Evolutionary conservation across 2,888 invertebrate species (phyloP), one percentile per base, ranked within the genome.

Genomic region (Latheticus oryzae): DNA sequence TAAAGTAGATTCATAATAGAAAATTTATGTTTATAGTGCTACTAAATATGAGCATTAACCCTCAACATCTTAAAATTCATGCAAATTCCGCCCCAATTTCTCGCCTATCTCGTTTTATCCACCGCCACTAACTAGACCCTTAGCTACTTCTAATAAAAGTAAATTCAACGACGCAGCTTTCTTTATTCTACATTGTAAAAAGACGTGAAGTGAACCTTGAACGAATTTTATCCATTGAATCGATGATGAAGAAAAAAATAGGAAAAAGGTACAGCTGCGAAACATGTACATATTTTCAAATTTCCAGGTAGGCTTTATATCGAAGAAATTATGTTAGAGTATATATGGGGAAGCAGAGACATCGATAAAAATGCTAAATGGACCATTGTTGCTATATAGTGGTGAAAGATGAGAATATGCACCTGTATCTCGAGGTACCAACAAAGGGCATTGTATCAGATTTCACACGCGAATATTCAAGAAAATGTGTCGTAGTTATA

Each of bases 131-230:
- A 32, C 19, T 16, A 32, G 12, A 19, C 15, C 26, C 38, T 5
- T 21, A 13, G 37, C 23, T 15, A 42, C 42, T 23, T 43, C 42
- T 35, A 52, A 42, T 43, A 52, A 52, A 52, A 52, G 42, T 52
- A 52, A 52, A 52, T 43, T 52, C 52, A 33, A 43, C 33, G 23
- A 23, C 21, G 51, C 40, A 32, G 38, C 42, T 52, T 38, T 52
- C 52, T 52, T 52, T 52, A 52, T 33, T 16, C 16, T 35, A 43
- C 33, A 42, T 52, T 35, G 42, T 52, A 32, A 40, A 32, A 33
- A 51, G 19, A 26, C 37, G 40, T 16, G 43, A 43, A 26, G 8
- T 23, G 30, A 32, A 11, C 47, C 12, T 16, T 21, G 9, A 8
- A 33, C 43, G 16, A 26, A 11, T 8, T n/a, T 7, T 24, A 28